A percentile compares a stretch with the other conserved stretches of the same genome.
These are phyloP conservation scores for Apamea crenata DNA, from an alignment of 2,888 invertebrate species.

Conservation along the genomic window DNA sequence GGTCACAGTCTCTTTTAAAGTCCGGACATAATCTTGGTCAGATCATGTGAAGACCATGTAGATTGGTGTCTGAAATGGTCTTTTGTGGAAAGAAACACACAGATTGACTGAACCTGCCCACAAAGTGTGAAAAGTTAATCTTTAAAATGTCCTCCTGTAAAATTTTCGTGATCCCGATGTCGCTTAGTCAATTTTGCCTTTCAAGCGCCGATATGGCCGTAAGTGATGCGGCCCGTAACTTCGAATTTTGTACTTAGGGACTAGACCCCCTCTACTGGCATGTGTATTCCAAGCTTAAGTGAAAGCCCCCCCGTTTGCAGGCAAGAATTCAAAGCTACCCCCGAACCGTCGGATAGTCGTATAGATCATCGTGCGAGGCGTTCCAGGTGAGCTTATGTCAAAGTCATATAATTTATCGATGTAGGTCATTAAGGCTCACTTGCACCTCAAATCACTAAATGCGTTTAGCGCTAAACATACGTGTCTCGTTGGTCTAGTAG, in stretches of 20 bases:
- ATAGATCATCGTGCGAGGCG: neutral
- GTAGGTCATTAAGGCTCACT: neutral
- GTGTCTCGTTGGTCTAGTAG: neutral
- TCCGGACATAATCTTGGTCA: too few relatives aligned
- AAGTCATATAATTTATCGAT: neutral
- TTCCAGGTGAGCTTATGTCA: conserved; percentile 13
- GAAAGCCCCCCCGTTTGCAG: conserved; percentile 7
- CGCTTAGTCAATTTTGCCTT: too few relatives aligned
- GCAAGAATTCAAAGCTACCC: neutral
- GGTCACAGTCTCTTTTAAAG: too few relatives aligned
- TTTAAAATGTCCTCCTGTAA: too few relatives aligned
- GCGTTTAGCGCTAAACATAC: neutral
- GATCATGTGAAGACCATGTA: too few relatives aligned
- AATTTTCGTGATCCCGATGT: too few relatives aligned
- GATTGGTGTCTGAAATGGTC: too few relatives aligned
- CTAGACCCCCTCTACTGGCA: neutral
- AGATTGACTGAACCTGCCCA: too few relatives aligned
- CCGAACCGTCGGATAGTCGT: neutral
- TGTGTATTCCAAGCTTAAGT: neutral
- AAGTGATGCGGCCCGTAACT: too few relatives aligned
- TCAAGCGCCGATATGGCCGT: too few relatives aligned
- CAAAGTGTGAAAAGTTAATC: too few relatives aligned
- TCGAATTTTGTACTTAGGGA: neutral
- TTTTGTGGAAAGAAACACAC: too few relatives aligned
- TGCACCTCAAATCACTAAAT: neutral